Conservation (phyloP, 2,888 invertebrate species). For the Tenthredo distinguenda region DNA sequence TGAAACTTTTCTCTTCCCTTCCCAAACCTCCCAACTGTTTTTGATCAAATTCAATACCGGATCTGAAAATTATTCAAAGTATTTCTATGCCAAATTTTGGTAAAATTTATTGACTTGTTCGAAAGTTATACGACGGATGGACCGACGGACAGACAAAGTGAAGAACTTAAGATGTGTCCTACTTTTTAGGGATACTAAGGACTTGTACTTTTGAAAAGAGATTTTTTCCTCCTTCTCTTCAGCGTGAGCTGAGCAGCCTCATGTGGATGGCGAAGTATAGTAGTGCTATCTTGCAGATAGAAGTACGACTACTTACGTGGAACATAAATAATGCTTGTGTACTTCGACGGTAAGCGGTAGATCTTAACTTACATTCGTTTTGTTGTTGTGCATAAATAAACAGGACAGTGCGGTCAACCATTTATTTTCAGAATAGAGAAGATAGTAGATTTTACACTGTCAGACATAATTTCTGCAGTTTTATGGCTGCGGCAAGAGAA, state of each 20-base stretch:
- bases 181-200: background rate
- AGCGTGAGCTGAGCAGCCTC: background rate
- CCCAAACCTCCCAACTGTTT: background rate
- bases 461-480: constrained; percentile 32
- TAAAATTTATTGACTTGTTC: background rate
- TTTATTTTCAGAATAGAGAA: constrained; percentile 48
- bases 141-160: background rate
- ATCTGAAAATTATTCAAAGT: background rate
- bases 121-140: background rate
- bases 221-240: background rate
- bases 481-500: background rate
- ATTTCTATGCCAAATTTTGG: background rate
- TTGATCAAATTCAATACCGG: background rate
- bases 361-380: constrained; percentile 36
- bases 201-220: background rate
- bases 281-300: constrained; percentile 31
- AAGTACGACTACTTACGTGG: constrained; percentile 35
- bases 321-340: constrained; percentile 41
- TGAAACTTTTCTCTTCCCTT: background rate
- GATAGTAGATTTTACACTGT: constrained; percentile 40
- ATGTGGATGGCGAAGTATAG: background rate
- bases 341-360: constrained; percentile 45
- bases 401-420: constrained; percentile 29
- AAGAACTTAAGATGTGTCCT: background rate
- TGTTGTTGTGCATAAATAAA: constrained; percentile 41